Evolutionary conservation across 2,797 vertebrate species (phyloP).

Genomic region (Platyrinchus mystaceus): DNA sequence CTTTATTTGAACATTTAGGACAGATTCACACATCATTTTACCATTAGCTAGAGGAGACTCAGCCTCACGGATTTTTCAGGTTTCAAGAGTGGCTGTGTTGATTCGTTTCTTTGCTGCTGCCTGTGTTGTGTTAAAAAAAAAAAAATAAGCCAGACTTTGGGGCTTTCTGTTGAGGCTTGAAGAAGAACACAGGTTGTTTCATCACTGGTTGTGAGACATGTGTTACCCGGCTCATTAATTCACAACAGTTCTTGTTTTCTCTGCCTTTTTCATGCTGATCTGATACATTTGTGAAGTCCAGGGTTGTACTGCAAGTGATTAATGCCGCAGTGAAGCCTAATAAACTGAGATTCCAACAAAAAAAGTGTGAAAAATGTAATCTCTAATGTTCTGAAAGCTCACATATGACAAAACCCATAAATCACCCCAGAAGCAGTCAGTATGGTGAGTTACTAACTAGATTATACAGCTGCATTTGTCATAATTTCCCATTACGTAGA

Average conservation of each 20-base stretch:
- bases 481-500: constrained; percentile 70
- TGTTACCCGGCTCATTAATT: constrained; percentile 64
- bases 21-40: constrained; percentile 60
- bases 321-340: constrained; percentile 52
- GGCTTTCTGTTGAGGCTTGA: background rate
- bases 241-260: constrained; percentile 59
- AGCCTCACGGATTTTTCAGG: background rate
- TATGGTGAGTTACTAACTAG: constrained; percentile 68
- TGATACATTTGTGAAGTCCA: constrained; percentile 36
- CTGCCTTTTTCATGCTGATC: constrained; percentile 56
- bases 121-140: background rate
- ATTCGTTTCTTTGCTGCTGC: background rate
- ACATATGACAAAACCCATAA: constrained; percentile 69
- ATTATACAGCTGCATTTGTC: constrained; percentile 67
- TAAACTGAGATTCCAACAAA: constrained; percentile 62
- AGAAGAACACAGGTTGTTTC: constrained; percentile 60
- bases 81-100: background rate
- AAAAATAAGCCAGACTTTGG: background rate
- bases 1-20: constrained; percentile 55
- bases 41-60: constrained; percentile 27
- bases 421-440: constrained; percentile 57
- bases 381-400: constrained; percentile 67
- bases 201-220: constrained; percentile 45
- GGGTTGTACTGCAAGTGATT: constrained; percentile 61
- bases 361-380: constrained; percentile 72